phyloP scores from a whole-genome alignment of 2,797 vertebrate species.

The Morelia viridis region DNA sequence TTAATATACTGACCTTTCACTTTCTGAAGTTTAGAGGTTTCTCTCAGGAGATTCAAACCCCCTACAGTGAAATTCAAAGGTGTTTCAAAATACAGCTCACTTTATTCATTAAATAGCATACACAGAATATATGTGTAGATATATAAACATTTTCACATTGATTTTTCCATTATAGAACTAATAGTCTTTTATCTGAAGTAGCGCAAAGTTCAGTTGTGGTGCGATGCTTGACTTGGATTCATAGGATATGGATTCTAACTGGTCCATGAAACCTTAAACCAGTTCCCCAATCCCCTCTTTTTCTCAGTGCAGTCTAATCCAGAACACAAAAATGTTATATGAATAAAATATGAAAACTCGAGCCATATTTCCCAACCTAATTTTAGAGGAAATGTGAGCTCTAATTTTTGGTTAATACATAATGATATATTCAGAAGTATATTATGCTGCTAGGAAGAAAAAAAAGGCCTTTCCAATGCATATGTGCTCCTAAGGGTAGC shows the following conservation, averaged over 20 bases:
- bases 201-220: background rate
- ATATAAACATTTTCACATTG: background rate
- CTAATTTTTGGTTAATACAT: background rate
- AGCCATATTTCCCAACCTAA: background rate
- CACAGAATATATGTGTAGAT: background rate
- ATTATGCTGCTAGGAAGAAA: background rate
- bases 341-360: background rate
- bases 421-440: background rate
- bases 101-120: slow-evolving; percentile 34
- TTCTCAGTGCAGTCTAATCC: background rate
- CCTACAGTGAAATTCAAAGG: slow-evolving; percentile 47
- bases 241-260: background rate
- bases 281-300: background rate
- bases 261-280: background rate
- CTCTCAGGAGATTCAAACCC: slow-evolving; percentile 21
- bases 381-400: background rate
- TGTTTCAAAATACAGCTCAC: background rate
- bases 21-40: slow-evolving; percentile 32
- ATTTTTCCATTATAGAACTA: background rate
- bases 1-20: slow-evolving; percentile 38
- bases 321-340: background rate
- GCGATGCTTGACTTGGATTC: background rate
- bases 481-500: background rate
- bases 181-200: background rate
- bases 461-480: background rate